phyloP scores from a whole-genome alignment of 2,888 invertebrate species.

The Phyllotreta striolata region DNA sequence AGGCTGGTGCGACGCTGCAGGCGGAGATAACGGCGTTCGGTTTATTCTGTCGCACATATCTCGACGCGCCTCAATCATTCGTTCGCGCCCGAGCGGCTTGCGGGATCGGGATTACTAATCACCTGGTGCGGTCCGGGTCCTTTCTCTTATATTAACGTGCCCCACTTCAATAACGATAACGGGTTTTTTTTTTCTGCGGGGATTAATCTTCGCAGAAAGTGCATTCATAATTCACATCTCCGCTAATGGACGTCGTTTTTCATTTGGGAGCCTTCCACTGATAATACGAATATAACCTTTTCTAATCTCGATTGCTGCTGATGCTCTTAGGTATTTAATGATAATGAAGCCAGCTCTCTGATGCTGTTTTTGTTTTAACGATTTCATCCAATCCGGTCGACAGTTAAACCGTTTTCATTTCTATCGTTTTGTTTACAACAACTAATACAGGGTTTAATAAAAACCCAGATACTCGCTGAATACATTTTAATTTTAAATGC shows the following conservation, averaged over 20 bases:
- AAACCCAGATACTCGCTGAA: too few relatives aligned
- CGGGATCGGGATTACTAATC: conserved; percentile 56
- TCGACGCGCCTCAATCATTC: conserved; percentile 59
- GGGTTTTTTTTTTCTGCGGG: conserved; percentile 52
- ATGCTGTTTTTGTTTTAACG: conserved; percentile 4
- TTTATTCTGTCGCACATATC: conserved; percentile 53
- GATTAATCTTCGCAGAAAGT: conserved; percentile 60
- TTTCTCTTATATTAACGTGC: conserved; percentile 46
- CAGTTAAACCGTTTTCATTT: too few relatives aligned
- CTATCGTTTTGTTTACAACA: too few relatives aligned
- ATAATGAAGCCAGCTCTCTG: conserved; percentile 1
- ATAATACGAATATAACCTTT: conserved; percentile 21
- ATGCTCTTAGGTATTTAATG: conserved; percentile 21
- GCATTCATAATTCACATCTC: conserved; percentile 61
- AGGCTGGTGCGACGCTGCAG: conserved; percentile 57
- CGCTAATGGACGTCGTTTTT: conserved; percentile 60
- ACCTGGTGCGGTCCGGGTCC: conserved; percentile 50
- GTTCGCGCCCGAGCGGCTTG: conserved; percentile 44
- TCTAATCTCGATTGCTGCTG: conserved; percentile 27
- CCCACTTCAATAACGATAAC: conserved; percentile 44
- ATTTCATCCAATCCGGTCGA: background rate
- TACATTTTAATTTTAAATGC: too few relatives aligned
- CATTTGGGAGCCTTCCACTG: conserved; percentile 47
- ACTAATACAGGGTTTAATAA: too few relatives aligned
- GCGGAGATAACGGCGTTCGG: conserved; percentile 54